Conservation (phyloP, 2,888 invertebrate species). For the Drosophila yooni region DNA sequence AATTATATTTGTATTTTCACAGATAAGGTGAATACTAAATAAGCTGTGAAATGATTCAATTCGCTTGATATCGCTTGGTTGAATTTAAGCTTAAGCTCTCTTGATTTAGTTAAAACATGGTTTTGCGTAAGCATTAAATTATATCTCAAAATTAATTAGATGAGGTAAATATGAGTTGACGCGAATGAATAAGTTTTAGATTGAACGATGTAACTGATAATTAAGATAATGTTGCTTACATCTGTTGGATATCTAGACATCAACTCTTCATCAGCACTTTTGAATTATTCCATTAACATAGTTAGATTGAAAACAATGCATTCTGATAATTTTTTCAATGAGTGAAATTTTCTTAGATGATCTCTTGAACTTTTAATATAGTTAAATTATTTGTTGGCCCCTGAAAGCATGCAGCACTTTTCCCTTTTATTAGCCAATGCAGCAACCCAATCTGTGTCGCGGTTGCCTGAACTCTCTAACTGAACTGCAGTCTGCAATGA, state of each 20-base stretch:
- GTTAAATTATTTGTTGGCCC: not conserved
- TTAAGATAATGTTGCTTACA: not conserved
- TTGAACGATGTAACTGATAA: not conserved
- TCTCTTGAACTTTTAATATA: not conserved
- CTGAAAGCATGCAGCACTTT: not conserved
- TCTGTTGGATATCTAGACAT: not conserved
- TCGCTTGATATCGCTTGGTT: not conserved
- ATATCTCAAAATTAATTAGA: not conserved
- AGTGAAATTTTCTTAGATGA: not conserved
- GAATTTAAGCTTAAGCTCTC: not conserved
- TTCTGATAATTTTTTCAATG: no score
- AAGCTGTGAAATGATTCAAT: not conserved
- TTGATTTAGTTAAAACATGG: not conserved
- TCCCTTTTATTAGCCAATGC: not conserved
- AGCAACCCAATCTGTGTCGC: not conserved
- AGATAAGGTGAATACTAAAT: not conserved
- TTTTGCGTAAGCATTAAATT: not conserved
- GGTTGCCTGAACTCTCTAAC: not conserved
- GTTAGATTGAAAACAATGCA: not conserved
- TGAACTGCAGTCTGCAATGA: not conserved
- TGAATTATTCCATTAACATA: not conserved
- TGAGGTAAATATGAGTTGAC: no score
- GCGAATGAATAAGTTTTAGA: no score
- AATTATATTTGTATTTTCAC: not conserved
- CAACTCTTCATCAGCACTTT: not conserved